Evolutionary conservation across 2,888 invertebrate species (phyloP).

Genomic region (Protophormia terraenovae): DNA sequence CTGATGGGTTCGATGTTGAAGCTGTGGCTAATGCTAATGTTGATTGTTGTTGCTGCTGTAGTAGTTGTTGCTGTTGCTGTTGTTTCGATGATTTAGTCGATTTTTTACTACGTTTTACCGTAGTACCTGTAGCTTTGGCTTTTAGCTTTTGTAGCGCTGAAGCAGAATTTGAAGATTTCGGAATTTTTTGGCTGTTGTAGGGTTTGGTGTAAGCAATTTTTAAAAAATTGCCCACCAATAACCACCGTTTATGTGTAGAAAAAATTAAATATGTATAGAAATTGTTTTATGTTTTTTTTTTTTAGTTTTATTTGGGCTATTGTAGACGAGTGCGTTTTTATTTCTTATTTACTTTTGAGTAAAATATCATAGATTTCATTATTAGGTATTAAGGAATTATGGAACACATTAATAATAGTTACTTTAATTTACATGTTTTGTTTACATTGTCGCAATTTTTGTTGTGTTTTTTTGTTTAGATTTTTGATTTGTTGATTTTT

Average conservation of each 20-base stretch:
- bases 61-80: constrained; percentile 55
- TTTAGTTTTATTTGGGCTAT: not conserved
- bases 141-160: constrained; percentile 78
- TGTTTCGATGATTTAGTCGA: constrained; percentile 66
- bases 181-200: constrained; percentile 77
- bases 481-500: not conserved
- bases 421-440: constrained; percentile 45
- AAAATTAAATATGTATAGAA: constrained; percentile 22
- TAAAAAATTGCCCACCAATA: constrained; percentile 74
- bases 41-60: constrained; percentile 28
- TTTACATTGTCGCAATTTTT: constrained; percentile 24
- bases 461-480: not conserved
- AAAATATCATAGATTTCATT: constrained; percentile 24
- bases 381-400: constrained; percentile 38
- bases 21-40: constrained; percentile 62
- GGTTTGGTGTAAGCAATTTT: constrained; percentile 70
- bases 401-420: constrained; percentile 41
- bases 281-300: not conserved
- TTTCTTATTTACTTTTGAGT: constrained; percentile 24
- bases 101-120: constrained; percentile 72
- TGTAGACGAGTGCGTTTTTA: constrained; percentile 17
- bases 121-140: constrained; percentile 77
- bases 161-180: constrained; percentile 76
- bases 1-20: constrained; percentile 58
- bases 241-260: constrained; percentile 57